Percentiles rank a stretch among this genome's conserved stretches.
phyloP scores from a whole-genome alignment of 2,888 invertebrate genomes.

The Ellobium chinense region DNA sequence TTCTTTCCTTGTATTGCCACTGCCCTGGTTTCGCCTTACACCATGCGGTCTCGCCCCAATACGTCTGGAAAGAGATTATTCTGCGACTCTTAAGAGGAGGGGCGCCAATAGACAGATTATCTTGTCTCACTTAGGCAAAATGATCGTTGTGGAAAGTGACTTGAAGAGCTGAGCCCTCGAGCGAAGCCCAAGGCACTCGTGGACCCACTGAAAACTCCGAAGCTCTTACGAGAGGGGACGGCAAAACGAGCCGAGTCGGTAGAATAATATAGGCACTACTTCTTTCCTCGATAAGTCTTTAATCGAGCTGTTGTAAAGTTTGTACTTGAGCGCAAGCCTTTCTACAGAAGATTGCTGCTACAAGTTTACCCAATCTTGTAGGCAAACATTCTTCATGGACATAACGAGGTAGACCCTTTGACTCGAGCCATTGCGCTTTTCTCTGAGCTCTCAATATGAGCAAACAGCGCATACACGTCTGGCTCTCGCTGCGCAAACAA shows the following conservation, averaged over 20 bases:
- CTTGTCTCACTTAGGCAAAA: constrained; percentile 24
- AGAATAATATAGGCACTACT: constrained; percentile 20
- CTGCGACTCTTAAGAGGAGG: neutral
- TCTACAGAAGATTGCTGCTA: constrained; percentile 11
- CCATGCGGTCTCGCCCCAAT: neutral
- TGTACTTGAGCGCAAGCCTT: constrained; percentile 4
- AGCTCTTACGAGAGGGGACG: neutral
- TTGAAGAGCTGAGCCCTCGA: constrained; percentile 15
- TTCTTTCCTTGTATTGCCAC: neutral
- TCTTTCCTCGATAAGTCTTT: constrained; percentile 7
- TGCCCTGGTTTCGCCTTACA: neutral
- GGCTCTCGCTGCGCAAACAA: constrained; percentile 15
- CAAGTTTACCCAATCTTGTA: constrained; percentile 38
- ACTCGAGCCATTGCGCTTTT: constrained; percentile 11
- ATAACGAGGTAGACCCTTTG: constrained; percentile 11
- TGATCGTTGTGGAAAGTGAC: neutral
- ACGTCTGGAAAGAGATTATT: constrained; percentile 5
- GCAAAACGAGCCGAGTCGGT: neutral
- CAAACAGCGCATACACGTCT: constrained; percentile 20
- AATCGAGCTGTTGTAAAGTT: constrained; percentile 29
- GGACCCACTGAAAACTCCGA: neutral
- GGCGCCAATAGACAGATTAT: constrained; percentile 40
- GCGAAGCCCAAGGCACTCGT: neutral
- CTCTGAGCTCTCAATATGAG: constrained; percentile 11
- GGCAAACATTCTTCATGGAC: constrained; percentile 35